A percentile compares a stretch with the other conserved stretches of the same genome.
Evolutionary conservation across 2,888 invertebrate species (phyloP).

Genomic region (Mythimna loreyi): DNA sequence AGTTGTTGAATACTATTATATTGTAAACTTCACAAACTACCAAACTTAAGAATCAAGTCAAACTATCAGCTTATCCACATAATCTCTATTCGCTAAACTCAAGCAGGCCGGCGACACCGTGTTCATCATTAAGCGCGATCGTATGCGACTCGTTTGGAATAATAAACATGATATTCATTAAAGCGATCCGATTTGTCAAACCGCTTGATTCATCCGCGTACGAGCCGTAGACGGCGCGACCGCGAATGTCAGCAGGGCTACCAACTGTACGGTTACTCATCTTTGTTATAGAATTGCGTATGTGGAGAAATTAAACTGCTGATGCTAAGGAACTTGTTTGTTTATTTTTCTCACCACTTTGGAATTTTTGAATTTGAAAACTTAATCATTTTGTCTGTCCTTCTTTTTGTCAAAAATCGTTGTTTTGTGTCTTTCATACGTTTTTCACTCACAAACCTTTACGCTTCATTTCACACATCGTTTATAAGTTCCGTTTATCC

Average conservation of each 20-base stretch:
- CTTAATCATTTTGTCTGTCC: no score
- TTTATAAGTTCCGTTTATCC: no score
- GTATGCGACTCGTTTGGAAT: slow-evolving; percentile 61
- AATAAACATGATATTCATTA: slow-evolving; percentile 73
- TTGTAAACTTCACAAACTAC: background rate
- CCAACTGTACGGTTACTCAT: slow-evolving; percentile 41
- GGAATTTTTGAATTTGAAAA: no score
- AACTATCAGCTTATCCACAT: slow-evolving; percentile 16
- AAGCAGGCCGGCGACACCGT: slow-evolving; percentile 44
- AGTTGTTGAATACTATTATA: no score
- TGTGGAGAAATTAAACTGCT: no score
- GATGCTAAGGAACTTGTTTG: no score
- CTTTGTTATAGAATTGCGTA: background rate
- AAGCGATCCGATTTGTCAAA: slow-evolving; percentile 73
- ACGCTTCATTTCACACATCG: no score
- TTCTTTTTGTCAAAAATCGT: no score
- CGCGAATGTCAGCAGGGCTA: slow-evolving; percentile 63
- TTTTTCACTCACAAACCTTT: no score
- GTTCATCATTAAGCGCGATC: slow-evolving; percentile 60
- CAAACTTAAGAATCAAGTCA: background rate
- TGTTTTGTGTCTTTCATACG: no score
- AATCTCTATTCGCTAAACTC: slow-evolving; percentile 21
- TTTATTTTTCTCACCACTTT: no score
- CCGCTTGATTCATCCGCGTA: slow-evolving; percentile 72
- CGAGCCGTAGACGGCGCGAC: slow-evolving; percentile 66